Evolutionary conservation across 2,797 vertebrate species (phyloP).

Genomic region (Hemibagrus guttatus): DNA sequence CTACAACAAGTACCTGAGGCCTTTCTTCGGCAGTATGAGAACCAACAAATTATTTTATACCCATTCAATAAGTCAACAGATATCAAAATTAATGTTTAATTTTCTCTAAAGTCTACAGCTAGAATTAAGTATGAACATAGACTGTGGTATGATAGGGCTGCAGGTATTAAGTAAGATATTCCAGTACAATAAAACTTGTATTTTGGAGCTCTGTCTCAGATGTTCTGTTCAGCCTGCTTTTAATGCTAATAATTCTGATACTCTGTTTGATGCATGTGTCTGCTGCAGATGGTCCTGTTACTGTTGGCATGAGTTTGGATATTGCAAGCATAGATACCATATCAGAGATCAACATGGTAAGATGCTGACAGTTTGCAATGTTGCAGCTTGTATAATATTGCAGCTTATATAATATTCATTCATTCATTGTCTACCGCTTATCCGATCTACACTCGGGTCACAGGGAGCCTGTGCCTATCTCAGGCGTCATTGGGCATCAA

Average conservation of each 20-base stretch:
- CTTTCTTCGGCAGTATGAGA: constrained; percentile 90
- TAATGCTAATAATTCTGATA: background rate
- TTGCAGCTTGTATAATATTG: too few species aligned
- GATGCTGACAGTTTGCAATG: constrained; percentile 24
- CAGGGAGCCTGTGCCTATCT: too few species aligned
- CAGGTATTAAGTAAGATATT: constrained; percentile 9
- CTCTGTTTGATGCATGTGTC: constrained; percentile 32
- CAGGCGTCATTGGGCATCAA: too few species aligned
- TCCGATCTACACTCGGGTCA: too few species aligned
- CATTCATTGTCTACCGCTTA: too few species aligned
- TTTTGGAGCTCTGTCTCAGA: constrained; percentile 22
- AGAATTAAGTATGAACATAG: constrained; percentile 38
- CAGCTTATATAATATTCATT: too few species aligned
- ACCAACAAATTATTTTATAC: constrained; percentile 43
- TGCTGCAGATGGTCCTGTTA: constrained; percentile 84
- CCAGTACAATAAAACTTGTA: constrained; percentile 37
- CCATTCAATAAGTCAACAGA: constrained; percentile 25
- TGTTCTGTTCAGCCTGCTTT: constrained; percentile 17
- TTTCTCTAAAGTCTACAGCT: constrained; percentile 30
- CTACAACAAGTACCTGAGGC: constrained; percentile 93
- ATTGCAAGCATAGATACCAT: constrained; percentile 94
- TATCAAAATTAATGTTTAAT: constrained; percentile 31
- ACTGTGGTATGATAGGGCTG: background rate
- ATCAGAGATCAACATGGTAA: constrained; percentile 95
- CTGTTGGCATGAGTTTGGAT: constrained; percentile 92